A percentile compares a stretch with the other conserved stretches of the same genome.
These are phyloP conservation scores for Macrosoma leucophasiata DNA, from an alignment of 2,888 invertebrate species.

Conservation along the genomic window DNA sequence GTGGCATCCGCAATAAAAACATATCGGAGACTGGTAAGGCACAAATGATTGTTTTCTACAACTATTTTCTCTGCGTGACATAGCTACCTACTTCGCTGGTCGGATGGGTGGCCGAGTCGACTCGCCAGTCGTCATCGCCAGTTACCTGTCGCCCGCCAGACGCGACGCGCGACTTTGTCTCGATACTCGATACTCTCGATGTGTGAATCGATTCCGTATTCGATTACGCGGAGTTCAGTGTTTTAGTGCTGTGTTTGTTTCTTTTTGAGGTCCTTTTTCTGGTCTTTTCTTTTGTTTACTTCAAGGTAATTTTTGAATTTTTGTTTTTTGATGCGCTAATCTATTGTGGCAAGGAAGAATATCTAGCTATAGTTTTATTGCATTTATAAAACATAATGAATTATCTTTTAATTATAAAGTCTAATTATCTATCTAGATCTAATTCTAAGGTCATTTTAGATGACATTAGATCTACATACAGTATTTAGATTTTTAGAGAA, in stretches of 20 bases:
- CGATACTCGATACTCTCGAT: no score
- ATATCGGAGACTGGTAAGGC: conserved; percentile 38
- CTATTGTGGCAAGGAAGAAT: no score
- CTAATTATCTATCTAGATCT: no score
- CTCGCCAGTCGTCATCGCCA: conserved; percentile 27
- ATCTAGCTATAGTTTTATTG: no score
- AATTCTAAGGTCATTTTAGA: no score
- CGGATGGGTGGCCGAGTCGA: conserved; percentile 2
- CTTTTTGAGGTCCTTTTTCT: conserved; percentile 15
- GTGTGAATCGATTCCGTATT: conserved; percentile 6
- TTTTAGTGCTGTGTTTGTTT: conserved; percentile 15
- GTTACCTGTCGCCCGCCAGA: conserved; percentile 57
- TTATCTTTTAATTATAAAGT: no score
- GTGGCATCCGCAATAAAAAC: conserved; percentile 45
- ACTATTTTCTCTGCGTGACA: conserved; percentile 59
- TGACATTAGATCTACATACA: no score
- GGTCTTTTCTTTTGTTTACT: background rate
- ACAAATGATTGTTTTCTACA: conserved; percentile 53
- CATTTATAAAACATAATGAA: no score
- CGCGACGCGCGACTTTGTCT: conserved; percentile 52
- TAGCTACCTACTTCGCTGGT: conserved; percentile 47
- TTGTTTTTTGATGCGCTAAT: no score
- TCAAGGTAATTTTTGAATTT: background rate
- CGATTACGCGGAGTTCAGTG: conserved; percentile 8
- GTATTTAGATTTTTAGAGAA: no score